phyloP scores from a whole-genome alignment of 53 echinoderm and acorn worm genomes.

The Crossaster papposus region DNA sequence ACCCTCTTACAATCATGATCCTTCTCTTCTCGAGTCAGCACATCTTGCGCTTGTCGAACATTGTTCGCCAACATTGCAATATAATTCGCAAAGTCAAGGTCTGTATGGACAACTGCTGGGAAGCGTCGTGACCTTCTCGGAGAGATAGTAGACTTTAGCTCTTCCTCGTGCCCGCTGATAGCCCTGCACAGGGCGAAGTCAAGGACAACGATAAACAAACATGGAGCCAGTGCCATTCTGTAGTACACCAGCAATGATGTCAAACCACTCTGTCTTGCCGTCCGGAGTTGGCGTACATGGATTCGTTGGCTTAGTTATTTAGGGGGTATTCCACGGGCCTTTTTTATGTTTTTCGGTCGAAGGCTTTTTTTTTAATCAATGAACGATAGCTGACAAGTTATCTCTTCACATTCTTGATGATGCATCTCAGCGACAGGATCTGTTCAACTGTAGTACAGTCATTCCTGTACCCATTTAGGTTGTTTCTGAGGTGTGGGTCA shows the following conservation, averaged over 20 bases:
- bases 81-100: constrained; percentile 53
- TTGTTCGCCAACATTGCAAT: constrained; percentile 8
- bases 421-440: constrained; percentile 36
- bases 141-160: constrained; percentile 3
- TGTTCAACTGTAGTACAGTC: constrained; percentile 32
- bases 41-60: constrained; percentile 11
- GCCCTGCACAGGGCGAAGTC: not conserved
- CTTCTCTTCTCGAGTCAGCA: constrained; percentile 13
- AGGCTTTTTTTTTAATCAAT: constrained; percentile 53
- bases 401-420: constrained; percentile 35
- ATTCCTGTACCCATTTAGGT: constrained; percentile 49
- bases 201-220: constrained; percentile 18
- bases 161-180: not conserved
- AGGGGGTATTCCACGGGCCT: constrained; percentile 30
- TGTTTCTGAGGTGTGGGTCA: constrained; percentile 30
- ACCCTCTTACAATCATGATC: constrained; percentile 10
- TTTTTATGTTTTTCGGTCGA: constrained; percentile 27
- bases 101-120: constrained; percentile 23
- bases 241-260: constrained; percentile 10
- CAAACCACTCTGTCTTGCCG: constrained; percentile 9
- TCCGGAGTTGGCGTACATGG: constrained; percentile 8
- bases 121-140: constrained; percentile 15
- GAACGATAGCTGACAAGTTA: constrained; percentile 42
- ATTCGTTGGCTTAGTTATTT: not conserved
- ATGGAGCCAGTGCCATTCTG: constrained; percentile 2